Percentiles rank a stretch among this genome's conserved stretches.
Conservation (phyloP, 2,888 invertebrate species). For the Epirrita christyi region DNA sequence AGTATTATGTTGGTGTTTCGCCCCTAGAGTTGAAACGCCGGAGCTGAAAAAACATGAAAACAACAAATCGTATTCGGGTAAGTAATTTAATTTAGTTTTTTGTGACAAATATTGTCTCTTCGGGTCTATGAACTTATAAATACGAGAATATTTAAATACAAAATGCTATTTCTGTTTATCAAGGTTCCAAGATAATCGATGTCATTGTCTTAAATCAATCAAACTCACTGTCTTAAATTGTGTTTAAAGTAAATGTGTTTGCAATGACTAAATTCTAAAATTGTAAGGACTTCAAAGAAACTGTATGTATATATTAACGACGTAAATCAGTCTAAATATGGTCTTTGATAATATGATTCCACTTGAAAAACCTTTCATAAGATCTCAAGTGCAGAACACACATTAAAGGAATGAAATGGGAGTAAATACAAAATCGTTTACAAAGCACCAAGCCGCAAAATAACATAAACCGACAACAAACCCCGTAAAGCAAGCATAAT, state of each 20-base stretch:
- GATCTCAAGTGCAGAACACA: slow-evolving; percentile 11
- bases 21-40: slow-evolving; percentile 59
- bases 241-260: background rate
- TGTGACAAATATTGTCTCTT: background rate
- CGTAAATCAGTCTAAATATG: background rate
- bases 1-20: slow-evolving; percentile 86
- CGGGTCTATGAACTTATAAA: background rate
- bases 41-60: slow-evolving; percentile 73
- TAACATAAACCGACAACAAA: background rate
- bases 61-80: slow-evolving; percentile 77
- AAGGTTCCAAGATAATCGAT: slow-evolving; percentile 14
- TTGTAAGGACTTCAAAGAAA: background rate
- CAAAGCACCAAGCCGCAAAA: slow-evolving; percentile 37
- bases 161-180: slow-evolving; percentile 13
- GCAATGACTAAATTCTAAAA: too few species aligned
- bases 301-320: background rate
- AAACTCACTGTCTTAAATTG: background rate
- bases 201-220: too few species aligned
- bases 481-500: background rate
- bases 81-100: slow-evolving; percentile 32
- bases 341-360: background rate
- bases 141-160: background rate
- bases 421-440: slow-evolving; percentile 31
- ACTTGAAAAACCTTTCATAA: background rate
- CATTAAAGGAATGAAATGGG: slow-evolving; percentile 25